Evolutionary conservation across 2,888 invertebrate species (phyloP), one percentile per base, ranked within the genome.

Genomic region (Lycaena phlaeas): DNA sequence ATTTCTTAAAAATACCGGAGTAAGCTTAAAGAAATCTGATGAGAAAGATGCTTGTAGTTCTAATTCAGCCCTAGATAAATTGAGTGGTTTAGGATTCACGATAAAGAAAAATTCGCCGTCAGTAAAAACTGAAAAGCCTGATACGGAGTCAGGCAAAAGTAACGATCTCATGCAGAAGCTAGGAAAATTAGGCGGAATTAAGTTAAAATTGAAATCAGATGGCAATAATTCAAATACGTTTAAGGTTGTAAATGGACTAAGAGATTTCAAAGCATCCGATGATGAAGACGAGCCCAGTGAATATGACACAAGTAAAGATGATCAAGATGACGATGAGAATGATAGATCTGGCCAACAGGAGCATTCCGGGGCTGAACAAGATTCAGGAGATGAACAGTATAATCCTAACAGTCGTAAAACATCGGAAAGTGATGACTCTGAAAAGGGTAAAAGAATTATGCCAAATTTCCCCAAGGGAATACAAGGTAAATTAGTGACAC

Each of bases 201-300:
- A 84, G 59, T 58, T 84, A 1, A 84, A 82, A 54, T 51, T 84
- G 2, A 84, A 77, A 59, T 76, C 73, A n/a, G 81, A 81, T 45
- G 81, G 82, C 0, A 64, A 50, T 46, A 75, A 73, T 47, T 45
- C 65, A 1, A 81, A 75, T 49, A 68, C 68, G 1, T 82, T 84
- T 44, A 77, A 78, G 65, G 82, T 82, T 4, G 57, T 84, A 2
- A 84, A 84, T 51, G 84, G 84, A 2, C 57, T 84, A 2, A 79
- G 68, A 62, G 78, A 78, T 54, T 79, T 81, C 39, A 74, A 75
- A 53, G 61, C 79, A 10, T 78, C 81, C 10, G 82, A 81, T 45
- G 76, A 82, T 40, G 77, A 81, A 43, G 72, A 74, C 27, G 61
- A 59, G 25, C 66, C 55, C 14, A 73, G 74, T 50, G 71, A 61